Conservation (phyloP, 2,113 vertebrate genomes). For the Peucedramus taeniatus region DNA sequence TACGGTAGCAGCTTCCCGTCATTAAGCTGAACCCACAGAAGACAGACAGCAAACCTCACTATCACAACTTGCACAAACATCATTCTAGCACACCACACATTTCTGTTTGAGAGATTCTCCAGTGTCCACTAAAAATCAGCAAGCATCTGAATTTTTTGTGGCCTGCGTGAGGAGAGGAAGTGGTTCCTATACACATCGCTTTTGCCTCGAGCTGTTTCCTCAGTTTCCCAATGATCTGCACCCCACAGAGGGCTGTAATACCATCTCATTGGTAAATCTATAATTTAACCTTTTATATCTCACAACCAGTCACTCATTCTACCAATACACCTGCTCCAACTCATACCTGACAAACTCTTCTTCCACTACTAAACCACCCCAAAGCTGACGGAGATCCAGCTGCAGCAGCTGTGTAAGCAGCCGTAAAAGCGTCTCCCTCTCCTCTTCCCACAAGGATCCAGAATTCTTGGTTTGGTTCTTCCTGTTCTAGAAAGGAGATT, state of each 20-base stretch:
- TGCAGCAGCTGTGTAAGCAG: constrained; percentile 87
- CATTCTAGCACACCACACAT: neutral
- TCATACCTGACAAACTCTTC: constrained; percentile 90
- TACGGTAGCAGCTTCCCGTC: constrained; percentile 88
- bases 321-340: neutral
- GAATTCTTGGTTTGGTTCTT: constrained; percentile 74
- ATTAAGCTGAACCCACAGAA: constrained; percentile 77
- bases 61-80: neutral
- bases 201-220: neutral
- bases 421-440: constrained; percentile 79
- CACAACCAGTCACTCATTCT: neutral
- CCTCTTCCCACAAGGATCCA: constrained; percentile 84
- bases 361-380: constrained; percentile 85
- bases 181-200: neutral
- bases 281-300: neutral
- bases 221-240: neutral
- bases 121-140: neutral
- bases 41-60: neutral
- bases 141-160: neutral
- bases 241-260: neutral
- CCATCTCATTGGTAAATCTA: neutral
- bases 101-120: neutral
- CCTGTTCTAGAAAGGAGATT: constrained; percentile 75
- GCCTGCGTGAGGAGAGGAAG: rapidly evolving
- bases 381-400: constrained; percentile 85